Evolutionary conservation across 2,888 invertebrate species (phyloP), one percentile per base, ranked within the genome.

Genomic region (Trilocha varians): DNA sequence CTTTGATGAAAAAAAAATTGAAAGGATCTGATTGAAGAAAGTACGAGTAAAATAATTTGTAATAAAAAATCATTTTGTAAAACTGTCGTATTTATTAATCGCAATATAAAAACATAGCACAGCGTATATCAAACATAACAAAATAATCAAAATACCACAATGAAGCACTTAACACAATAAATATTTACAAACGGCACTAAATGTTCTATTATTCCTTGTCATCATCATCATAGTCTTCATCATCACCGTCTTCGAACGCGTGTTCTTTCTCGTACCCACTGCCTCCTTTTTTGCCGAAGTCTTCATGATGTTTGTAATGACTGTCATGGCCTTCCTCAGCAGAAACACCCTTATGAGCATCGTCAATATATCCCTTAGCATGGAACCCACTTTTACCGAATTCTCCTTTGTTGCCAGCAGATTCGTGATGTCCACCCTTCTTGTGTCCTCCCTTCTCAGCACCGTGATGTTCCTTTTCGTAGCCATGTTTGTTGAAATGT

Each of bases 401-500:
- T 32, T 83, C 78, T 9, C 72, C 82, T 41, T 87, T 82, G 38
- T 87, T 78, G 52, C 79, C 84, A 2, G 74, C 89, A 1, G 88
- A 74, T 39, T 88, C 85, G 43, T 85, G 77, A 36, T 87, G 77
- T 5, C 82, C 88, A 4, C 87, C 91, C 57, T 90, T 85, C 52
- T 88, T 79, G 49, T 86, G 86, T 13, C 69, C 88, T 3, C 90
- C 91, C 45, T 87, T 79, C 43, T 82, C 83, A 1, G 87, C 75
- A 1, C 78, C 82, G 47, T 89, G 88, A 33, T 89, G 82, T 33
- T 79, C 80, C 44, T 89, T 78, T 46, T 80, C 77, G 48, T 86
- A 82, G 1, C 87, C 90, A 62, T 91, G 88, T 59, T 91, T 91
- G 46, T 89, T 87, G 62, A 88, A 90, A 61, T 90, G 87, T 1